phyloP scores from a whole-genome alignment of 2,113 vertebrate genomes.

The Ophthalmolycus amberensis region DNA sequence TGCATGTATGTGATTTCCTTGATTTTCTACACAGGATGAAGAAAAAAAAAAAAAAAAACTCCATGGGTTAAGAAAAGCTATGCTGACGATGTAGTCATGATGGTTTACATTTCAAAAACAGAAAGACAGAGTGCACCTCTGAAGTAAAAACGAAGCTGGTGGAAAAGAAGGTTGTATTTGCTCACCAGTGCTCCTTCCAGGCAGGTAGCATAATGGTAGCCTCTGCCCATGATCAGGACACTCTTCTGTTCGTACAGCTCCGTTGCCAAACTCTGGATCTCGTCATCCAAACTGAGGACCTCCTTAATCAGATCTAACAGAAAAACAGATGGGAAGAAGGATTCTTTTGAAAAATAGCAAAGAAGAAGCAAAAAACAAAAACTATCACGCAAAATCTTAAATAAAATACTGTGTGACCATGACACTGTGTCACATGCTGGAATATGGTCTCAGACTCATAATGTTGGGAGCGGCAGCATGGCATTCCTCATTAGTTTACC shows the following conservation, averaged over 20 bases:
- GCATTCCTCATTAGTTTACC: slow-evolving; percentile 62
- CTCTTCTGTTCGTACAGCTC: slow-evolving; percentile 98
- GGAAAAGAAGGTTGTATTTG: not conserved
- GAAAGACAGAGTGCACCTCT: not conserved
- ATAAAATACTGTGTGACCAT: not conserved
- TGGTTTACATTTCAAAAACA: slow-evolving; percentile 1
- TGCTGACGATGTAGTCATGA: not conserved
- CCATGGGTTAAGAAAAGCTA: not conserved
- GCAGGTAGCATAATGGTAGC: slow-evolving; percentile 97
- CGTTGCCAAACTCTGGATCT: slow-evolving; percentile 94
- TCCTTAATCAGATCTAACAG: slow-evolving; percentile 94
- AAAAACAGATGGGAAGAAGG: not conserved
- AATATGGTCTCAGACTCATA: slow-evolving; percentile 12
- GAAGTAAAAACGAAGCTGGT: not conserved
- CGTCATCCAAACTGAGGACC: slow-evolving; percentile 94
- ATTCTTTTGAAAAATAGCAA: not conserved
- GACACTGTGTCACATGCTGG: slow-evolving; percentile 9
- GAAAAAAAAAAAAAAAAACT: not conserved
- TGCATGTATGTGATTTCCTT: slow-evolving; percentile 99
- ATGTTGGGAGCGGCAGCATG: slow-evolving; percentile 17
- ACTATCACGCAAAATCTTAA: not conserved
- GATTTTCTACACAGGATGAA: slow-evolving; percentile 89
- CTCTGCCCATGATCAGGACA: slow-evolving; percentile 97
- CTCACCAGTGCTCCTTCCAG: slow-evolving; percentile 96
- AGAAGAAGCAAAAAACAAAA: not conserved